Percentiles rank a stretch among this genome's conserved stretches.
phyloP scores from a whole-genome alignment of 2,888 invertebrate genomes.

The Cerceris ruficornis region DNA sequence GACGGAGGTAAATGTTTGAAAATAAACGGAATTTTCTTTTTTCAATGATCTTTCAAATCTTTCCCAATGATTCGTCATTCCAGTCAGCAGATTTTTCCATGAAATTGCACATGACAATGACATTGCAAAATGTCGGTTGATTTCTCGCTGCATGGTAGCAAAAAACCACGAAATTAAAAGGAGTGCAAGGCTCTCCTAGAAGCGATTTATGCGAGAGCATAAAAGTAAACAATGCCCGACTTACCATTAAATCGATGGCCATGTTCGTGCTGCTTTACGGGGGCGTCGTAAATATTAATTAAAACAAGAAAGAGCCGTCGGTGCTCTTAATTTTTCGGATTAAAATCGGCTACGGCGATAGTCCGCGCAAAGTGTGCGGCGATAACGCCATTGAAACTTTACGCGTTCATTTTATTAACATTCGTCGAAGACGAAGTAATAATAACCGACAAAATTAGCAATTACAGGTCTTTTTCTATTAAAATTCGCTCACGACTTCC shows the following conservation, averaged over 20 bases:
- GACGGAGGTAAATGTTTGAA: too few relatives aligned
- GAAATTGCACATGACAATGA: too few relatives aligned
- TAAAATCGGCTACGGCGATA: constrained; percentile 41
- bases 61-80: too few relatives aligned
- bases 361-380: constrained; percentile 20
- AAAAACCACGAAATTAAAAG: constrained; percentile 58
- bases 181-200: constrained; percentile 31
- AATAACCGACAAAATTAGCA: not conserved
- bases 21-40: too few relatives aligned
- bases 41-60: too few relatives aligned
- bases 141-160: constrained; percentile 49
- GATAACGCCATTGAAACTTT: constrained; percentile 5
- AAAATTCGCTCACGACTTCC: not conserved
- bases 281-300: constrained; percentile 58
- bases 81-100: too few relatives aligned
- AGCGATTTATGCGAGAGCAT: constrained; percentile 60
- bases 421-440: not conserved
- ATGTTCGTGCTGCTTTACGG: constrained; percentile 36
- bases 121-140: constrained; percentile 14
- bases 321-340: constrained; percentile 51
- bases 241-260: constrained; percentile 63
- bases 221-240: constrained; percentile 58
- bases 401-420: not conserved
- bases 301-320: constrained; percentile 46
- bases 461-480: not conserved